These are phyloP conservation scores for Melanogrammus aeglefinus DNA, from an alignment of 2,797 vertebrate genomes.

Conservation along the genomic window DNA sequence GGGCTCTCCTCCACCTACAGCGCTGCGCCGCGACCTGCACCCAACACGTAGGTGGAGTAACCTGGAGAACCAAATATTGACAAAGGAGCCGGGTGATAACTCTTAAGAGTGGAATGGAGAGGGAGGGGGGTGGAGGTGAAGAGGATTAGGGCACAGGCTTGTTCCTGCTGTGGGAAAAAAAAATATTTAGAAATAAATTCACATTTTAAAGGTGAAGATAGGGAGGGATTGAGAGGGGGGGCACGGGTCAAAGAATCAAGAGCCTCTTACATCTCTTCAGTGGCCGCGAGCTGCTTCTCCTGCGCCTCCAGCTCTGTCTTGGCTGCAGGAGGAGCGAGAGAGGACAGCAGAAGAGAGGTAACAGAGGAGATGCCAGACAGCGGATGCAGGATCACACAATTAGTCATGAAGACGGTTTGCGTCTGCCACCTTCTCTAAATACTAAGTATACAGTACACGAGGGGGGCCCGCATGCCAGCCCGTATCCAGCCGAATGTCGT, in stretches of 20 bases:
- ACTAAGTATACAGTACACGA: conserved; percentile 18
- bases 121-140: not conserved
- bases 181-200: not conserved
- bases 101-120: conserved; percentile 19
- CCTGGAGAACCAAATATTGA: conserved; percentile 61
- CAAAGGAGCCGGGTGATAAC: conserved; percentile 53
- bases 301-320: conserved; percentile 87
- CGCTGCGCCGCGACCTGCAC: conserved; percentile 59
- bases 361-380: conserved; percentile 16
- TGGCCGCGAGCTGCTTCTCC: conserved; percentile 82
- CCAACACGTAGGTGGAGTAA: conserved; percentile 55
- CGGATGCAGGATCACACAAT: conserved; percentile 21
- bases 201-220: not conserved
- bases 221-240: not conserved
- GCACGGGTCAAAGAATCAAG: not conserved
- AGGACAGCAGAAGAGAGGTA: conserved; percentile 3
- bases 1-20: conserved; percentile 51
- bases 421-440: conserved; percentile 32
- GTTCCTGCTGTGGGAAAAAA: too few relatives aligned
- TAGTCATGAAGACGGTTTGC: conserved; percentile 23
- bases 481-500: not conserved
- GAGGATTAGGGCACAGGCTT: conserved; percentile 23
- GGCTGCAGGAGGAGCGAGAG: conserved; percentile 70
- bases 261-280: conserved; percentile 84
- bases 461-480: not conserved